A percentile compares a stretch with the other conserved stretches of the same genome.
Evolutionary conservation across 2,113 vertebrate genomes (phyloP).

Genomic region (Paedocypris sp.): DNA sequence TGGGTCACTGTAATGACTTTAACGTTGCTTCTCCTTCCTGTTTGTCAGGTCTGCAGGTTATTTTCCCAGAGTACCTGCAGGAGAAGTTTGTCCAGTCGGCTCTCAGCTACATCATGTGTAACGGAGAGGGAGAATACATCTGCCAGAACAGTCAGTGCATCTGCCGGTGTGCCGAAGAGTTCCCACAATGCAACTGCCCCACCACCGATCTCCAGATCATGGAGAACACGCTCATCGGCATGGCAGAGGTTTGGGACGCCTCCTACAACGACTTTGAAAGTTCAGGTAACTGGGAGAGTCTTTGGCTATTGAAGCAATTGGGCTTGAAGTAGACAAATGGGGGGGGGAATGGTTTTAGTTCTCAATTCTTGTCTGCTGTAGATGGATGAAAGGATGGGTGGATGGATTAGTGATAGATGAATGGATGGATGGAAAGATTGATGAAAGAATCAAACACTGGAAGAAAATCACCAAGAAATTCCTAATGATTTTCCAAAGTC

Average conservation of each 20-base stretch:
- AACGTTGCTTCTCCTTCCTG: not conserved
- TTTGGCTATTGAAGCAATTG: too few species aligned
- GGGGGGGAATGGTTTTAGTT: too few species aligned
- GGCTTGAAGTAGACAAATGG: too few species aligned
- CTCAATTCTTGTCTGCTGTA: too few species aligned
- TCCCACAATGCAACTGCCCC: constrained; percentile 96
- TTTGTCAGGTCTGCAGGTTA: constrained; percentile 87
- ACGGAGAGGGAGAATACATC: constrained; percentile 90
- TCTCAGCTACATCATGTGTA: constrained; percentile 99
- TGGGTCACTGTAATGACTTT: constrained; percentile 6
- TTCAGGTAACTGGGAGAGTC: constrained; percentile 94
- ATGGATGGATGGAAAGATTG: too few species aligned
- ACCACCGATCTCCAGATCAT: constrained; percentile 97
- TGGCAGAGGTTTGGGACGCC: constrained; percentile 85
- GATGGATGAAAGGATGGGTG: too few species aligned
- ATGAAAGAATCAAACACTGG: too few species aligned
- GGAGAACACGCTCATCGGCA: constrained; percentile 84
- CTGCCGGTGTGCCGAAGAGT: constrained; percentile 86
- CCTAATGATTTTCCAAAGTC: too few species aligned
- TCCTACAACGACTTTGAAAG: constrained; percentile 96
- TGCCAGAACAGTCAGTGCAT: constrained; percentile 86
- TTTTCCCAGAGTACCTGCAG: constrained; percentile 95
- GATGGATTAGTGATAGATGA: too few species aligned
- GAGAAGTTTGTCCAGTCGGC: constrained; percentile 98
- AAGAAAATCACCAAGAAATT: too few species aligned